Evolutionary conservation across 2,797 vertebrate species (phyloP).

Genomic region (Amniataba percoides): DNA sequence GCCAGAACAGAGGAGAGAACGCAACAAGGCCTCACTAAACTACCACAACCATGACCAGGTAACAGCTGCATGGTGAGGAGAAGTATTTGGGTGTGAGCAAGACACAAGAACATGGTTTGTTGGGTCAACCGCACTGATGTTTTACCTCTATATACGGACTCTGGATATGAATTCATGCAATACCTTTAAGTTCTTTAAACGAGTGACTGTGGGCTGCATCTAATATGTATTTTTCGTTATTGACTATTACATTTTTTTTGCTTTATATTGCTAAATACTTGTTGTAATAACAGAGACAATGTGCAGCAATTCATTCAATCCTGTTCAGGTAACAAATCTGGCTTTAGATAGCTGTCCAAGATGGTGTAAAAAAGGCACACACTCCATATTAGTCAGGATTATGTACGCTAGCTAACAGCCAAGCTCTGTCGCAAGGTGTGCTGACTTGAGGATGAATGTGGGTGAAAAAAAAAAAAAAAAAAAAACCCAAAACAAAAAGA

Average conservation of each 20-base stretch:
- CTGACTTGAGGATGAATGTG: background rate
- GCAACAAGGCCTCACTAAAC: background rate
- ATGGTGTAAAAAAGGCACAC: background rate
- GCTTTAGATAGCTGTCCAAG: background rate
- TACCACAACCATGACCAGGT: background rate
- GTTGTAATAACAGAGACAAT: background rate
- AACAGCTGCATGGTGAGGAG: background rate
- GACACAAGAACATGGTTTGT: background rate
- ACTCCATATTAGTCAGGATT: slow-evolving; percentile 11
- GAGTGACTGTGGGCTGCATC: background rate
- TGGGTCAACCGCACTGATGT: background rate
- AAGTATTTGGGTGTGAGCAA: background rate
- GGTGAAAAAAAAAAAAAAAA: too few species aligned
- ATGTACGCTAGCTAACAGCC: too few species aligned
- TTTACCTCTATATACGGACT: background rate
- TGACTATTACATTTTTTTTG: too few species aligned
- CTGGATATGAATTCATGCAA: background rate
- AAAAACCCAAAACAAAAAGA: background rate
- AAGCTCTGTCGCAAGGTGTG: background rate
- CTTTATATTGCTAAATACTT: too few species aligned
- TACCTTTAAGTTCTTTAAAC: background rate
- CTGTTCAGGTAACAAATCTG: background rate
- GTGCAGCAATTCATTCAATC: background rate
- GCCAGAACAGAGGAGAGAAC: background rate
- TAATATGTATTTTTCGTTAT: background rate